phyloP scores from a whole-genome alignment of 2,888 invertebrate species.

The Cryptocheilus praepositus region DNA sequence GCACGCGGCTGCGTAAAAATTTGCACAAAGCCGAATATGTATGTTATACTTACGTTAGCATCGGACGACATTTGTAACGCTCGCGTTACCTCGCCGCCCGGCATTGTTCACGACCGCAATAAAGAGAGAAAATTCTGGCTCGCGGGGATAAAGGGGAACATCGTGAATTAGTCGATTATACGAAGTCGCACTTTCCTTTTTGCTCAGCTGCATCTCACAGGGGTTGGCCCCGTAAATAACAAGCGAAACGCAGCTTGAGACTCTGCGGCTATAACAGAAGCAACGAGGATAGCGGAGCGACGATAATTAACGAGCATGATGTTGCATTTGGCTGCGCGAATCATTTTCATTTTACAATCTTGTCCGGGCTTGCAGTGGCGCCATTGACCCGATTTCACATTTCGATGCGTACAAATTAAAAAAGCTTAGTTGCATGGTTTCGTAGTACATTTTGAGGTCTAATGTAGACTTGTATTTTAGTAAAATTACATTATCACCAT shows the following conservation, averaged over 20 bases:
- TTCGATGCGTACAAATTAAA: slow-evolving; percentile 3
- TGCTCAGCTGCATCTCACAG: background rate
- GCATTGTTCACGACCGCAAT: slow-evolving; percentile 27
- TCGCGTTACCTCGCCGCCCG: slow-evolving; percentile 16
- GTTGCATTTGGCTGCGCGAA: slow-evolving; percentile 30
- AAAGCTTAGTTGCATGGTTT: background rate
- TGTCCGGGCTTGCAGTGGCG: slow-evolving; percentile 10
- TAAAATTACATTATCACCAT: too few relatives aligned
- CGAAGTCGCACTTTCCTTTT: slow-evolving; percentile 4
- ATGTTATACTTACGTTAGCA: too few relatives aligned
- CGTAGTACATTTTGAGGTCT: too few relatives aligned
- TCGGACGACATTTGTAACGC: slow-evolving; percentile 1
- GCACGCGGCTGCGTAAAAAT: background rate
- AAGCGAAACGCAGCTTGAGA: slow-evolving; percentile 9
- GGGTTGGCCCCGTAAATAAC: slow-evolving; percentile 24
- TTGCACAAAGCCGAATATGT: background rate
- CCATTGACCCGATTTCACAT: slow-evolving; percentile 14
- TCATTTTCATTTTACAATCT: slow-evolving; percentile 45
- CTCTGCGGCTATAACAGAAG: background rate
- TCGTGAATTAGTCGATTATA: slow-evolving; percentile 28
- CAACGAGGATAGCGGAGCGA: slow-evolving; percentile 41
- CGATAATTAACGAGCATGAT: slow-evolving; percentile 45
- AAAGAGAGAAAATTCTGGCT: slow-evolving; percentile 23
- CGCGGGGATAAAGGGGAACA: slow-evolving; percentile 13
- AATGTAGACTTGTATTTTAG: too few relatives aligned